Percentiles rank a stretch among this genome's conserved stretches.
Conservation (phyloP, 2,888 invertebrate genomes). For the Cyaniris semiargus region DNA sequence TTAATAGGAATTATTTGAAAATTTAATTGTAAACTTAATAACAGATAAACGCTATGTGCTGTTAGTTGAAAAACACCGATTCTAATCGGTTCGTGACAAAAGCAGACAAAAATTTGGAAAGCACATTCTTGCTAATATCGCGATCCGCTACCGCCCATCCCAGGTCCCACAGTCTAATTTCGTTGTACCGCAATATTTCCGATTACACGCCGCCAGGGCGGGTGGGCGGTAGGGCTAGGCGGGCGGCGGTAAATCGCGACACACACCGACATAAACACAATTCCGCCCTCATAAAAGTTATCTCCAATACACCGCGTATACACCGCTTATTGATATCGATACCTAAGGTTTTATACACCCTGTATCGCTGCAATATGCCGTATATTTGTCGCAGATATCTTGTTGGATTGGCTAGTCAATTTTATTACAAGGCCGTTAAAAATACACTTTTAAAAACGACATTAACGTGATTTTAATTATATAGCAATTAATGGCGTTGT, state of each 20-base stretch:
- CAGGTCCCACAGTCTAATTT: constrained; percentile 52
- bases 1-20: too few species aligned
- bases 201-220: constrained; percentile 57
- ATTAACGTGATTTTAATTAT: not conserved
- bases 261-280: constrained; percentile 73
- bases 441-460: not conserved
- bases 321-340: constrained; percentile 27
- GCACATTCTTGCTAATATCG: too few species aligned
- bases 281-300: constrained; percentile 79
- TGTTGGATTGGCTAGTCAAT: not conserved
- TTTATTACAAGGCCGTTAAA: not conserved
- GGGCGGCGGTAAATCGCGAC: constrained; percentile 64
- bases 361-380: not conserved
- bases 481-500: too few species aligned
- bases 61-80: too few species aligned
- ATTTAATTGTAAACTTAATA: too few species aligned
- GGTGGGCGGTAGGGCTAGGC: constrained; percentile 39
- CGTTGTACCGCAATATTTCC: constrained; percentile 71
- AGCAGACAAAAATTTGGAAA: too few species aligned
- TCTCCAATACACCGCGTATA: constrained; percentile 52
- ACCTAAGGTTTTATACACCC: not conserved
- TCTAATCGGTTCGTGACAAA: too few species aligned
- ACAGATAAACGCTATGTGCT: too few species aligned
- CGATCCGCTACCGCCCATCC: constrained; percentile 37
- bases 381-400: not conserved